A percentile compares a stretch with the other conserved stretches of the same genome.
These are phyloP conservation scores for Melanotus villosus DNA, from an alignment of 2,888 invertebrate genomes.

Conservation along the genomic window DNA sequence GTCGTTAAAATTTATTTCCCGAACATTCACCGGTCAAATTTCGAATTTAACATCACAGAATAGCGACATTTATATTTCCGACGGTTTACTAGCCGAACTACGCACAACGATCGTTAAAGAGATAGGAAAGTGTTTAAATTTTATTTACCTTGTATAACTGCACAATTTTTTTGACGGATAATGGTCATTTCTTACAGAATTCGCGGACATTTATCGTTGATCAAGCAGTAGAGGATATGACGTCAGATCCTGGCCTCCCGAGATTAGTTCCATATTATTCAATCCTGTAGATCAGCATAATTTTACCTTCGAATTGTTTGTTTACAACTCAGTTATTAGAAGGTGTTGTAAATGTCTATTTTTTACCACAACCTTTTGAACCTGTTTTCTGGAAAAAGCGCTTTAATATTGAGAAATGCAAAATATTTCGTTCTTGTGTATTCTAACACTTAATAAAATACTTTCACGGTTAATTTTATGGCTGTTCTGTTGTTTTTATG, in stretches of 20 bases:
- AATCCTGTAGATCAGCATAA: neutral
- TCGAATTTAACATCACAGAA: too few relatives aligned
- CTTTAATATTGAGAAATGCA: neutral
- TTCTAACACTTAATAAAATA: conserved; percentile 11
- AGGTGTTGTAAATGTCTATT: neutral
- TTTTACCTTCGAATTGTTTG: conserved; percentile 12
- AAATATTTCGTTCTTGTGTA: neutral
- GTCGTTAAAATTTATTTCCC: neutral
- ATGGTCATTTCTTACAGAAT: conserved; percentile 14
- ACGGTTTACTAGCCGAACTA: neutral
- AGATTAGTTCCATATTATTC: conserved; percentile 23
- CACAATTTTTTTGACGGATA: conserved; percentile 6
- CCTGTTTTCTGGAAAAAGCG: neutral
- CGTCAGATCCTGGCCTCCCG: conserved; percentile 15
- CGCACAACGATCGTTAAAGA: neutral
- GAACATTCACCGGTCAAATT: too few relatives aligned
- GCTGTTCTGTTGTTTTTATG: conserved; percentile 19
- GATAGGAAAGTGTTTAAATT: neutral
- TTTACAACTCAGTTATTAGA: neutral
- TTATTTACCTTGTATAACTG: neutral
- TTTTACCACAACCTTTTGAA: neutral
- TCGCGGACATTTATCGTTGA: conserved; percentile 7
- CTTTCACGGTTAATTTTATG: conserved; percentile 11
- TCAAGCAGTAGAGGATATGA: conserved; percentile 16
- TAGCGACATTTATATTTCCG: neutral